Evolutionary conservation across 2,888 invertebrate species (phyloP).

Genomic region (Brenthis daphne): DNA sequence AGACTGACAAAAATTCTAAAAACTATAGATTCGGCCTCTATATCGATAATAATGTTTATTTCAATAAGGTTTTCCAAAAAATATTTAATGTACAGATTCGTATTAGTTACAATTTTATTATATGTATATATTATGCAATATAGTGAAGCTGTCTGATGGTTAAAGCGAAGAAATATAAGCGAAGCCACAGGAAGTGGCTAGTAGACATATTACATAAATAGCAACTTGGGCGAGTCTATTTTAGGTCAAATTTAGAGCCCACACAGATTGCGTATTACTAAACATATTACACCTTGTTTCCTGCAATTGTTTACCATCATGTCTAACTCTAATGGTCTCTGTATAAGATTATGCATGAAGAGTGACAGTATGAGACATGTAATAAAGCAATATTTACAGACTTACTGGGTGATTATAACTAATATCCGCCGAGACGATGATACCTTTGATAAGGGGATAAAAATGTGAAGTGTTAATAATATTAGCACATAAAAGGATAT

Average conservation of each 20-base stretch:
- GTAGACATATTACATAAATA: background rate
- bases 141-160: background rate
- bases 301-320: slow-evolving; percentile 18
- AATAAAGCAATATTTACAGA: slow-evolving; percentile 29
- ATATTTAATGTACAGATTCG: too few species aligned
- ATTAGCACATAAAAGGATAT: too few species aligned
- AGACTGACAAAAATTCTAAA: too few species aligned
- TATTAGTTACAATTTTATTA: too few species aligned
- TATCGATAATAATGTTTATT: too few species aligned
- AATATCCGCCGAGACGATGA: slow-evolving; percentile 12
- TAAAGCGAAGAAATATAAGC: background rate
- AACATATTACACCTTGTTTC: slow-evolving; percentile 14
- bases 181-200: background rate
- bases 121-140: too few species aligned
- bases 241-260: slow-evolving; percentile 9
- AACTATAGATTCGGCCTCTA: too few species aligned
- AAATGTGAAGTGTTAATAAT: too few species aligned
- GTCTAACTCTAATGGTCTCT: slow-evolving; percentile 20
- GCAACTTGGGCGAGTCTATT: slow-evolving; percentile 16
- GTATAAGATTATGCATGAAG: slow-evolving; percentile 24
- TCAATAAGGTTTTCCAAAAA: too few species aligned
- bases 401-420: slow-evolving; percentile 24
- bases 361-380: slow-evolving; percentile 22
- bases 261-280: background rate
- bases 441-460: background rate